These are phyloP conservation scores for Pollachius pollachius DNA, from an alignment of 2,113 vertebrate species.

Conservation along the genomic window DNA sequence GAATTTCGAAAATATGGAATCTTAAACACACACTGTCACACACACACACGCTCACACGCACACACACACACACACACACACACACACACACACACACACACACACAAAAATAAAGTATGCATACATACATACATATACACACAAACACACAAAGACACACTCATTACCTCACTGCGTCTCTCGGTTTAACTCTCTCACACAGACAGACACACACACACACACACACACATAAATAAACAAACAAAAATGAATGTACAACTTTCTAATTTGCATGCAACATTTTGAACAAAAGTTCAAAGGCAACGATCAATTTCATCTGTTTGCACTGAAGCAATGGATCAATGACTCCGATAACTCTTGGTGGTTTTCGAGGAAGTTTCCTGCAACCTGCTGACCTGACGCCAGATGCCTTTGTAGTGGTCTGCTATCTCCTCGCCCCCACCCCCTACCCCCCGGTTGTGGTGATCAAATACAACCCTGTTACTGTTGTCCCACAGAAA, in stretches of 20 bases:
- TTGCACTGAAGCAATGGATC: slow-evolving; percentile 11
- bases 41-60: neutral
- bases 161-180: too few species aligned
- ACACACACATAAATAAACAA: too few species aligned
- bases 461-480: neutral
- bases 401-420: slow-evolving; percentile 41
- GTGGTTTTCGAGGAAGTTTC: slow-evolving; percentile 34
- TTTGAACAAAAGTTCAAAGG: neutral
- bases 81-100: too few species aligned
- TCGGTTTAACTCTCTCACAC: neutral
- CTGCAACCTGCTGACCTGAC: slow-evolving; percentile 31
- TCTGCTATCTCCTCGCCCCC: slow-evolving; percentile 33
- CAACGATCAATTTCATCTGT: slow-evolving; percentile 1
- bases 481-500: slow-evolving; percentile 19
- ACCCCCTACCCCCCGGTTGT: slow-evolving; percentile 8
- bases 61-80: too few species aligned
- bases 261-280: neutral
- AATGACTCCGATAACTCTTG: slow-evolving; percentile 4
- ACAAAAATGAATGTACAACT: neutral
- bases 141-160: too few species aligned
- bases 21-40: neutral
- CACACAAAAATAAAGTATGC: too few species aligned
- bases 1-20: slow-evolving; percentile 16
- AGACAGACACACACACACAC: neutral
- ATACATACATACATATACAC: too few species aligned